phyloP scores from a whole-genome alignment of 1,140 invertebrate genomes.

The Drosophila trapezifrons region DNA sequence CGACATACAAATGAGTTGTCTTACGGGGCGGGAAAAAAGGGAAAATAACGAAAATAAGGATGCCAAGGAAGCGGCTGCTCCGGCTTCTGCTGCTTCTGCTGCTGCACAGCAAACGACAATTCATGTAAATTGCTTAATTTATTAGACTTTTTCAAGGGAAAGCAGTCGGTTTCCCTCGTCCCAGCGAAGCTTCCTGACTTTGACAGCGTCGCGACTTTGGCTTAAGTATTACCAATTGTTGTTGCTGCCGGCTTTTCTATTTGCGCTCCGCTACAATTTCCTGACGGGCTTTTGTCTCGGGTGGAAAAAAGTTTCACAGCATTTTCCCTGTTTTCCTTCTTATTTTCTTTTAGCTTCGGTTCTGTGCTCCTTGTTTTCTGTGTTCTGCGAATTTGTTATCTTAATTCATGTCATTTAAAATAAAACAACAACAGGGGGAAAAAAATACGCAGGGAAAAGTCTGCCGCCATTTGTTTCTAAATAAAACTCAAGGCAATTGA shows the following conservation, averaged over 20 bases:
- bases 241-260: constrained; percentile 64
- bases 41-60: constrained; percentile 16
- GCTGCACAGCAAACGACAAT: constrained; percentile 73
- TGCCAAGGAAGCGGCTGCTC: constrained; percentile 10
- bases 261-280: constrained; percentile 65
- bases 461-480: constrained; percentile 74
- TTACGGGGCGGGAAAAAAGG: constrained; percentile 24
- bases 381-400: constrained; percentile 75
- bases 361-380: constrained; percentile 42
- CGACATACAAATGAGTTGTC: constrained; percentile 78
- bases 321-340: constrained; percentile 51
- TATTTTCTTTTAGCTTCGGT: constrained; percentile 38
- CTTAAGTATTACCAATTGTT: constrained; percentile 76
- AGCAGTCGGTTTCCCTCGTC: constrained; percentile 43
- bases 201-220: constrained; percentile 74
- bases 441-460: constrained; percentile 41
- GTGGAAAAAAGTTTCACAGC: constrained; percentile 61
- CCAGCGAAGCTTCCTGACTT: constrained; percentile 68
- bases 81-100: constrained; percentile 5
- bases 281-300: constrained; percentile 71
- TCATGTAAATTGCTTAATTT: constrained; percentile 83
- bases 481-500: constrained; percentile 78
- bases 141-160: constrained; percentile 71
- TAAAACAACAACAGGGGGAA: constrained; percentile 28
- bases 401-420: constrained; percentile 81